Conservation (phyloP, 2,113 vertebrate genomes). For the Malurus alboscapulatus region DNA sequence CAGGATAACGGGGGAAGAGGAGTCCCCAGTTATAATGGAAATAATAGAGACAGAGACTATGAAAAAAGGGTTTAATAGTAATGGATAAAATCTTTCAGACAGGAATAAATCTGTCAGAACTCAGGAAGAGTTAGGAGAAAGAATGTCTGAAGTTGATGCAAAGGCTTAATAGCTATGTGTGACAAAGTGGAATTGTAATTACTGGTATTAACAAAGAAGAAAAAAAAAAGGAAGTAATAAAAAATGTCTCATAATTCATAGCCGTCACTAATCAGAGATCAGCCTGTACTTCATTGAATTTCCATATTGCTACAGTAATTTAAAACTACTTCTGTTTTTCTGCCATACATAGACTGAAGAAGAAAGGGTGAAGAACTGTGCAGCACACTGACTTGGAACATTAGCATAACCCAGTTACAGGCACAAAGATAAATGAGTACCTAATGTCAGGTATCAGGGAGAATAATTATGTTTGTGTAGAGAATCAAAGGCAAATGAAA, state of each 20-base stretch:
- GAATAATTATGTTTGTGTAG: not conserved
- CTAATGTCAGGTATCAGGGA: not conserved
- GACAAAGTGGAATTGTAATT: not conserved
- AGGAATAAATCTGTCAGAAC: not conserved
- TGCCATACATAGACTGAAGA: not conserved
- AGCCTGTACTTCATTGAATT: not conserved
- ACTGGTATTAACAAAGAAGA: not conserved
- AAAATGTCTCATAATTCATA: not conserved
- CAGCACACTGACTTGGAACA: not conserved
- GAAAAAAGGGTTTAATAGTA: not conserved
- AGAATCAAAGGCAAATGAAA: not conserved
- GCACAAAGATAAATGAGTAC: not conserved
- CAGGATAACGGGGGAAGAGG: not conserved
- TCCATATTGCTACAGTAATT: not conserved
- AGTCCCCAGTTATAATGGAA: no score
- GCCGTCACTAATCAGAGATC: not conserved
- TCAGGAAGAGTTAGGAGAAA: not conserved
- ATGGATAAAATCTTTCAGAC: not conserved
- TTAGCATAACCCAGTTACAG: not conserved
- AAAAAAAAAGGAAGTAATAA: not conserved
- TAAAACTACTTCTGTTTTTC: not conserved
- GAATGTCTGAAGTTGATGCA: not conserved
- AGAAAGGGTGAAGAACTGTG: not conserved
- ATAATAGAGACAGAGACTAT: not conserved
- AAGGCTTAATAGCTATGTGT: not conserved